Evolutionary conservation across 2,797 vertebrate genomes (phyloP).

Genomic region (Poeciliopsis turneri): DNA sequence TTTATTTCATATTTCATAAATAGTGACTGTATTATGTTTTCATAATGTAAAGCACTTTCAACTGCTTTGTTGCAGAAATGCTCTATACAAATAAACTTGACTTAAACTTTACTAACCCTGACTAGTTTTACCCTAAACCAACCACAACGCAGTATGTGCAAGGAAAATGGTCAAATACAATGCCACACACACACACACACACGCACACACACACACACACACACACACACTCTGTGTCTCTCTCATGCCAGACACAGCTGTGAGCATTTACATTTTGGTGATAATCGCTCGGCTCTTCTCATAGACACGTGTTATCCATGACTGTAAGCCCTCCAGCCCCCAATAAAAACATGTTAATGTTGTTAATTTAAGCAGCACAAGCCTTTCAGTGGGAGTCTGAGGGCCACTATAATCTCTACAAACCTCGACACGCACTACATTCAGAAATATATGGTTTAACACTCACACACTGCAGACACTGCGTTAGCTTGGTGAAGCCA

Average conservation of each 20-base stretch:
- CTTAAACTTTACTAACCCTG: too few species aligned
- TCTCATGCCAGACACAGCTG: conserved; percentile 77
- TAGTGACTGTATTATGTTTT: too few species aligned
- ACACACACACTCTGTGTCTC: background rate
- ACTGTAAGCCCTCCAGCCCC: conserved; percentile 1
- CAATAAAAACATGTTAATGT: conserved; percentile 4
- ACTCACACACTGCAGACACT: background rate
- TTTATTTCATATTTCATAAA: too few species aligned
- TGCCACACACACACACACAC: background rate
- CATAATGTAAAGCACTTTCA: too few species aligned
- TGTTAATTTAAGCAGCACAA: conserved; percentile 17
- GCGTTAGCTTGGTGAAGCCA: background rate
- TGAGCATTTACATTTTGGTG: conserved; percentile 60
- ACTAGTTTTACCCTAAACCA: too few species aligned
- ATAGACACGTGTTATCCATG: conserved; percentile 58
- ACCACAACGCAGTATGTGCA: too few species aligned
- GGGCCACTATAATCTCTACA: conserved; percentile 8
- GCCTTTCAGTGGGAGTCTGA: conserved; percentile 5
- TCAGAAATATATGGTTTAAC: background rate
- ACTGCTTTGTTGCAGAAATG: too few species aligned
- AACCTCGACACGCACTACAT: conserved; percentile 22
- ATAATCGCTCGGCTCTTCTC: conserved; percentile 63
- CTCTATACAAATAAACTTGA: too few species aligned
- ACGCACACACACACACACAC: background rate
- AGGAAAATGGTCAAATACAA: background rate